Evolutionary conservation across 2,797 vertebrate species (phyloP).

Genomic region (Cichlasoma orientale): DNA sequence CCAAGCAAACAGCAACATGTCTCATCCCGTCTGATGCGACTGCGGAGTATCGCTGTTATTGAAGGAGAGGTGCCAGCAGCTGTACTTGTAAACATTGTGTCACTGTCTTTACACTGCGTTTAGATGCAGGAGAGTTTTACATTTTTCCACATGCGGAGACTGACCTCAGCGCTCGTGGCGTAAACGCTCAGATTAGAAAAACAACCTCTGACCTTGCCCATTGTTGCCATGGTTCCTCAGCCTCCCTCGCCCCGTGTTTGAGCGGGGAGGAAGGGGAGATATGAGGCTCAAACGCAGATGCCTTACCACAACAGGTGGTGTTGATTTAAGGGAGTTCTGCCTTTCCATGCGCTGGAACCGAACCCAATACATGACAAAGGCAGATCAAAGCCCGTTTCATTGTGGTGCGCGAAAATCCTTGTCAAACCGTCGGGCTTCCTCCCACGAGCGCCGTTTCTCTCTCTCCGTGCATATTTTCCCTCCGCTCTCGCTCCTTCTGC

Average conservation of each 20-base stretch:
- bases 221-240: slow-evolving; percentile 79
- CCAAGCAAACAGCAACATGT: slow-evolving; percentile 38
- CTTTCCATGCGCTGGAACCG: slow-evolving; percentile 69
- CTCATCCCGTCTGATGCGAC: slow-evolving; percentile 54
- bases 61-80: slow-evolving; percentile 5
- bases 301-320: slow-evolving; percentile 81
- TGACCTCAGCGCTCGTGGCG: slow-evolving; percentile 65
- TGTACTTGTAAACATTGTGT: slow-evolving; percentile 9
- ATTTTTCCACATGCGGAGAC: slow-evolving; percentile 59
- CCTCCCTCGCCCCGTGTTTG: slow-evolving; percentile 51
- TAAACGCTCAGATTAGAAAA: slow-evolving; percentile 71
- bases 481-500: slow-evolving; percentile 35
- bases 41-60: slow-evolving; percentile 31
- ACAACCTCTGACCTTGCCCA: slow-evolving; percentile 69
- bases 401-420: slow-evolving; percentile 69
- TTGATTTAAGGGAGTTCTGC: slow-evolving; percentile 76
- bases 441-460: slow-evolving; percentile 62
- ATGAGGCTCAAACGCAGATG: slow-evolving; percentile 57
- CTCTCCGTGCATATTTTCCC: slow-evolving; percentile 51
- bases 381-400: slow-evolving; percentile 76
- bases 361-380: slow-evolving; percentile 74
- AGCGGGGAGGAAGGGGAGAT: slow-evolving; percentile 36
- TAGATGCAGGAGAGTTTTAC: slow-evolving; percentile 22
- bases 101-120: not conserved
- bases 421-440: slow-evolving; percentile 72